Conservation (phyloP, 2,888 invertebrate species). For the Melinaea marsaeus region DNA sequence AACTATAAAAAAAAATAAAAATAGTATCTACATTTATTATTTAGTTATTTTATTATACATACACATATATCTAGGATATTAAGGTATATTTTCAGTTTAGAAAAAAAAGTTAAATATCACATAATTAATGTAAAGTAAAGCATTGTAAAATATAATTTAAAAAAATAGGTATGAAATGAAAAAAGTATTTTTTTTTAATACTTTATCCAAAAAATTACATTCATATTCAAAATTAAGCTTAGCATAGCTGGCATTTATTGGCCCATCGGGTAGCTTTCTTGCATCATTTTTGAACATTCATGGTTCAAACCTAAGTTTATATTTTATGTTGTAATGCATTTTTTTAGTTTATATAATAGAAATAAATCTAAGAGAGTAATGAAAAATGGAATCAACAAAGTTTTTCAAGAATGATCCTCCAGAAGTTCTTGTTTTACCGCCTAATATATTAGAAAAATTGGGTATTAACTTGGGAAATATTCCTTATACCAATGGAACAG, state of each 20-base stretch:
- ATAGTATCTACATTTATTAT: neutral
- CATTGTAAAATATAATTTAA: too few relatives aligned
- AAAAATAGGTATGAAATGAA: neutral
- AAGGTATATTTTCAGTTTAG: too few relatives aligned
- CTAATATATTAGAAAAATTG: constrained; percentile 64
- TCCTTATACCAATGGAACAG: constrained; percentile 16
- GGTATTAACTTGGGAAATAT: constrained; percentile 58
- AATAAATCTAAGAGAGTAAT: constrained; percentile 28
- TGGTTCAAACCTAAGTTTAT: constrained; percentile 30
- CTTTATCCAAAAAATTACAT: constrained; percentile 13
- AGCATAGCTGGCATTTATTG: neutral
- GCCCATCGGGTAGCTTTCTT: constrained; percentile 10
- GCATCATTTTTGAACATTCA: constrained; percentile 17
- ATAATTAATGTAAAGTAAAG: too few relatives aligned
- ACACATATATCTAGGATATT: too few relatives aligned
- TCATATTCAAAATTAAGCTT: constrained; percentile 16
- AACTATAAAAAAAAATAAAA: neutral
- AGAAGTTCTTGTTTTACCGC: constrained; percentile 65
- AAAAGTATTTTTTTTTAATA: constrained; percentile 18
- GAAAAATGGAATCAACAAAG: constrained; percentile 14
- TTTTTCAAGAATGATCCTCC: constrained; percentile 33
- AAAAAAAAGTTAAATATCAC: too few relatives aligned
- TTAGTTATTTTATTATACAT: neutral
- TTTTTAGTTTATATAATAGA: constrained; percentile 28
- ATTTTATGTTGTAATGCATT: constrained; percentile 18